Percentiles rank a stretch among this genome's conserved stretches.
Evolutionary conservation across 2,888 invertebrate genomes (phyloP).

Genomic region (Acleris sparsana): DNA sequence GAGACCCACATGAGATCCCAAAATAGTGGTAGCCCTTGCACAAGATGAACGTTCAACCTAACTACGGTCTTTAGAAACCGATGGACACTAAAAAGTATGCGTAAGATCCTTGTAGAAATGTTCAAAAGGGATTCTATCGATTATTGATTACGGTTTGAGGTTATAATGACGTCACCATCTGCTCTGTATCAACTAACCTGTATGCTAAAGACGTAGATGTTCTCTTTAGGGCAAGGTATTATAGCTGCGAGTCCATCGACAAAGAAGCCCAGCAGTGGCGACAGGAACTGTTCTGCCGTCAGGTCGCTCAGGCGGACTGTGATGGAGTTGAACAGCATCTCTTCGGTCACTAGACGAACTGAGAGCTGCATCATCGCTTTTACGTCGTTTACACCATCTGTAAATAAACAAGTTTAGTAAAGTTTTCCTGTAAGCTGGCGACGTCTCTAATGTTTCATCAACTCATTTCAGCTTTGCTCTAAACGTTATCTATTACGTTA

Average conservation of each 20-base stretch:
- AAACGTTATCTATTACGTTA: no score
- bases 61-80: no score
- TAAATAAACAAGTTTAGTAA: constrained; percentile 26
- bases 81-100: no score
- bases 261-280: constrained; percentile 93
- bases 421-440: no score
- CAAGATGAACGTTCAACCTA: no score
- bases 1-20: no score
- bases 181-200: constrained; percentile 73
- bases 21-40: no score
- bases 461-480: no score
- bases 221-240: constrained; percentile 95
- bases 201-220: constrained; percentile 95
- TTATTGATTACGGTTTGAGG: no score
- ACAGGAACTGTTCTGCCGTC: constrained; percentile 96
- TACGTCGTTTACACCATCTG: constrained; percentile 96
- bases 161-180: constrained; percentile 6
- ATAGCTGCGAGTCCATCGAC: constrained; percentile 95
- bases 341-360: constrained; percentile 95
- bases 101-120: no score
- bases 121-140: no score
- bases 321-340: constrained; percentile 97
- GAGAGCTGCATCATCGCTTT: constrained; percentile 96
- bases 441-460: no score
- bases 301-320: constrained; percentile 96